Conservation (phyloP, 2,797 vertebrate genomes). For the Rhabdophis nuchalis region DNA sequence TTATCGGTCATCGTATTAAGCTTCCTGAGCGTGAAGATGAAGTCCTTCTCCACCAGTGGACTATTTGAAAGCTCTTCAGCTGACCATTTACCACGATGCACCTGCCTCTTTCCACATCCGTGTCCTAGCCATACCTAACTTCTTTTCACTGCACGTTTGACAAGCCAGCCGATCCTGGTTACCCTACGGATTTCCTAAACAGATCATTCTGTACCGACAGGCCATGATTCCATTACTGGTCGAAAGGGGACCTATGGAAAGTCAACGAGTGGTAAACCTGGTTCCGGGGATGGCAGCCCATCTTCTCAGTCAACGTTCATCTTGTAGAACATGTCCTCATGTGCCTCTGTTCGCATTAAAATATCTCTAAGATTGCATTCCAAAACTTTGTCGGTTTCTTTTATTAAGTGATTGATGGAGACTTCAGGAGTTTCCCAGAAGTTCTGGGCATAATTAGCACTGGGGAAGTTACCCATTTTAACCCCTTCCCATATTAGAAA, state of each 20-base stretch:
- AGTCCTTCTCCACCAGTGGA: not conserved
- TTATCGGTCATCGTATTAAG: not conserved
- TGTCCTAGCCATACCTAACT: not conserved
- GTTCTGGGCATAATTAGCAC: not conserved
- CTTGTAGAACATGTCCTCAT: not conserved
- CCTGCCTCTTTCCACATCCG: not conserved
- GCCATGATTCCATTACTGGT: not conserved
- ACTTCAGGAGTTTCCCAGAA: not conserved
- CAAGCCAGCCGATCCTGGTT: not conserved
- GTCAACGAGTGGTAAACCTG: not conserved
- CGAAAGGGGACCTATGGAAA: not conserved
- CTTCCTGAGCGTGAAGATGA: not conserved
- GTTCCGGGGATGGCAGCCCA: not conserved
- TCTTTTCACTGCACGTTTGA: not conserved
- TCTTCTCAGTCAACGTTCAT: too few species aligned
- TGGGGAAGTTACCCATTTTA: not conserved
- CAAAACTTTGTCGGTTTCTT: not conserved
- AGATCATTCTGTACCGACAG: not conserved
- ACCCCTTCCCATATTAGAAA: not conserved
- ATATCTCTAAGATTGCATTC: not conserved
- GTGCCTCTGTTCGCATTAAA: constrained; percentile 15
- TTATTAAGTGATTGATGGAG: not conserved
- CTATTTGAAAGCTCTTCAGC: not conserved
- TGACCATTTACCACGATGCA: not conserved
- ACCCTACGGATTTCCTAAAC: not conserved